Conservation (phyloP, 2,113 vertebrate genomes). For the Macrotus californicus region DNA sequence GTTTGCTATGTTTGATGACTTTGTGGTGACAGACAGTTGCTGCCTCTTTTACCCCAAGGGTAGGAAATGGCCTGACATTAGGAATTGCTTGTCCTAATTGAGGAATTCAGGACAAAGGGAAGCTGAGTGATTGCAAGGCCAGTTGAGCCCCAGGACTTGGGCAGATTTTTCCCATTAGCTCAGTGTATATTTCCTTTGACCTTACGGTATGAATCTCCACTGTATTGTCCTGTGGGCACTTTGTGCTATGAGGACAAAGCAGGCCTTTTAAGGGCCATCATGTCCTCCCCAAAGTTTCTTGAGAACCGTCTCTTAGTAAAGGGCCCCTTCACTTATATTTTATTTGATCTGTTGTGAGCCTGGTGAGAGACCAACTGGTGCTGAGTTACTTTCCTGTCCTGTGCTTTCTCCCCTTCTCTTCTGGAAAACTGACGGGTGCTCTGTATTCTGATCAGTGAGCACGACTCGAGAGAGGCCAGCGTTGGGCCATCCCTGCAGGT, state of each 20-base stretch:
- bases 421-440: not conserved
- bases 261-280: not conserved
- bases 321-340: not conserved
- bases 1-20: not conserved
- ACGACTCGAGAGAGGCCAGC: not conserved
- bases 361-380: not conserved
- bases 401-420: not conserved
- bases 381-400: not conserved
- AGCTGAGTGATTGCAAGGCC: not conserved
- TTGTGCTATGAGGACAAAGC: not conserved
- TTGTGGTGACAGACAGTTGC: not conserved
- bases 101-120: not conserved
- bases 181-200: not conserved
- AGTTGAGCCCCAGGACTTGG: not conserved
- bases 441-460: too few relatives aligned
- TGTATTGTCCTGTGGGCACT: not conserved
- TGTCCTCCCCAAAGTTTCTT: not conserved
- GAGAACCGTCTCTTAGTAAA: not conserved
- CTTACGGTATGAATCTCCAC: not conserved
- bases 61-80: not conserved
- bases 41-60: not conserved
- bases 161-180: not conserved
- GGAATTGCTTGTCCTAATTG: not conserved
- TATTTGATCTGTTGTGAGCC: not conserved
- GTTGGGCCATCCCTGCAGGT: fast-evolving